phyloP scores from a whole-genome alignment of 2,797 vertebrate species.

The Otus scops region DNA sequence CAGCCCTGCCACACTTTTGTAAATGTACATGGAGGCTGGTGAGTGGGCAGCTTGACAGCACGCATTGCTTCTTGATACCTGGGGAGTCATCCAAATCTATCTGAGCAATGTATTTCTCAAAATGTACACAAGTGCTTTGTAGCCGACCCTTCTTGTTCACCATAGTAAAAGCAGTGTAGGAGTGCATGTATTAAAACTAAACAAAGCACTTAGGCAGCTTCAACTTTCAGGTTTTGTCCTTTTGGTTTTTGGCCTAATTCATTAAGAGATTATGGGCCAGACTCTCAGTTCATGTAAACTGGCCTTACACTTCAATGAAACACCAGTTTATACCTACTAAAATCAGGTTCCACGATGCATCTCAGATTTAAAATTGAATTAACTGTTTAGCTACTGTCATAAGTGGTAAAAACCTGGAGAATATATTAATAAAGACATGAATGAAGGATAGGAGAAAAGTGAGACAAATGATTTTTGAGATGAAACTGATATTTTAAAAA shows the following conservation, averaged over 20 bases:
- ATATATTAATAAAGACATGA: background rate
- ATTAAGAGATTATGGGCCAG: background rate
- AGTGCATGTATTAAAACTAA: background rate
- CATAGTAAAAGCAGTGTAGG: background rate
- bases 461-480: background rate
- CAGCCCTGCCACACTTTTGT: background rate
- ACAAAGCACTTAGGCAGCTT: background rate
- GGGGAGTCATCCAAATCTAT: background rate
- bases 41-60: background rate
- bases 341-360: background rate
- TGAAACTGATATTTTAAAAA: background rate
- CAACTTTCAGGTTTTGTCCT: background rate
- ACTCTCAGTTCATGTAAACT: background rate
- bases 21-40: background rate
- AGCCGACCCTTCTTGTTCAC: background rate
- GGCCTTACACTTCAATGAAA: background rate
- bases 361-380: background rate
- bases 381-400: background rate
- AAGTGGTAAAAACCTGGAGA: background rate
- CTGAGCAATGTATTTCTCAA: background rate
- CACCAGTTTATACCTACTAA: background rate
- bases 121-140: background rate
- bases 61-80: background rate
- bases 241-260: background rate
- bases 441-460: background rate